phyloP scores from a whole-genome alignment of 2,888 invertebrate genomes.

The Kryphioiulus occultus region DNA sequence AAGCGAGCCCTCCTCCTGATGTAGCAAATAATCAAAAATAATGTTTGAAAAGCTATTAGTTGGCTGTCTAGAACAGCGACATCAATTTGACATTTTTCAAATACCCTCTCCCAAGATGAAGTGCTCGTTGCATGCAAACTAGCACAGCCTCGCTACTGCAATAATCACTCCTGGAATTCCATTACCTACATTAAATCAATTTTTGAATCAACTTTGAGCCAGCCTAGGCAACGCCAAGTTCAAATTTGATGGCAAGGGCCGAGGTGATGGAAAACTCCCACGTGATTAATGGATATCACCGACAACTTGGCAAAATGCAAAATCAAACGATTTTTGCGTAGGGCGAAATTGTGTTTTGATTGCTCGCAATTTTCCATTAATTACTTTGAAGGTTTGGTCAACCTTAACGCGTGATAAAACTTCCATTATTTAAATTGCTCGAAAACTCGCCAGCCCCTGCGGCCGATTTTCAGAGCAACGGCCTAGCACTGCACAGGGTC shows the following conservation, averaged over 20 bases:
- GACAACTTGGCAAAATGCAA: constrained; percentile 1
- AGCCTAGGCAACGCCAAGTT: not conserved
- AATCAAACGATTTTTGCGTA: not conserved
- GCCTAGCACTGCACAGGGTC: not conserved
- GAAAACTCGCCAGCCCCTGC: not conserved
- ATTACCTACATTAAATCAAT: constrained; percentile 3
- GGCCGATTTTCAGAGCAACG: not conserved
- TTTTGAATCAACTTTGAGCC: not conserved
- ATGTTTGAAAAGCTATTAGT: constrained; percentile 23
- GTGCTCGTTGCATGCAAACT: not conserved
- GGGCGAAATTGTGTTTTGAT: not conserved
- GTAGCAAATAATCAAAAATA: constrained; percentile 23
- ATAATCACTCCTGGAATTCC: not conserved
- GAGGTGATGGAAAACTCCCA: not conserved
- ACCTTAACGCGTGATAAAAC: not conserved
- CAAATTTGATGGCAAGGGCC: not conserved
- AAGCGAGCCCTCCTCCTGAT: not conserved
- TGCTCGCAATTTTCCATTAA: not conserved
- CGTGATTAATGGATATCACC: not conserved
- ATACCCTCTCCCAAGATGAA: not conserved
- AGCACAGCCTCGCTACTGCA: not conserved
- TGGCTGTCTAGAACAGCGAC: constrained; percentile 12
- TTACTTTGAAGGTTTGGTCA: not conserved
- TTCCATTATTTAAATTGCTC: not conserved
- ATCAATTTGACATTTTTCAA: constrained; percentile 17